These are phyloP conservation scores for Bombus affinis DNA, from an alignment of 1,140 invertebrate species.

Conservation along the genomic window DNA sequence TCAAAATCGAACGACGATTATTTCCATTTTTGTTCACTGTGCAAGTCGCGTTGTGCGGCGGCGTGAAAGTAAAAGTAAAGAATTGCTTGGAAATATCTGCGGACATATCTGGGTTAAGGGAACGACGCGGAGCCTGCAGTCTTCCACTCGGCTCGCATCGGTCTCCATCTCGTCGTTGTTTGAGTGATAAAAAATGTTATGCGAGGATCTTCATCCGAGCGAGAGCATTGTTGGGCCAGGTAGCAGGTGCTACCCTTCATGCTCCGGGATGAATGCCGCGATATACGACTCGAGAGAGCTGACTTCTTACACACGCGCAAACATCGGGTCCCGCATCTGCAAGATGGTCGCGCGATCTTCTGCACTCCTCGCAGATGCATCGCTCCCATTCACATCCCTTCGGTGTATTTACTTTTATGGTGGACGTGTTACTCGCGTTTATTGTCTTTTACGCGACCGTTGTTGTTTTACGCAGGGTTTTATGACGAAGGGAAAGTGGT, in stretches of 20 bases:
- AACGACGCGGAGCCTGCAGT: not conserved
- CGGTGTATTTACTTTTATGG: no score
- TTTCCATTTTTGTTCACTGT: no score
- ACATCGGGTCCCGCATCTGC: conserved; percentile 63
- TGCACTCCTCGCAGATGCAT: conserved; percentile 55
- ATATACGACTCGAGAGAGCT: conserved; percentile 31
- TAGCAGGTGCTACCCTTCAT: conserved; percentile 64
- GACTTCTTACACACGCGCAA: conserved; percentile 55
- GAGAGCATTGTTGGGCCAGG: conserved; percentile 55
- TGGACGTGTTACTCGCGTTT: not conserved
- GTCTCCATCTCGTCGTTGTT: not conserved
- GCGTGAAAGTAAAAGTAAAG: conserved; percentile 46
- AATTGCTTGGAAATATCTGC: conserved; percentile 41
- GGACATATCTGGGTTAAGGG: conserved; percentile 47
- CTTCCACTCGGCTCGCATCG: not conserved
- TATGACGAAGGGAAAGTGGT: no score
- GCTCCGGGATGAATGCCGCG: conserved; percentile 55
- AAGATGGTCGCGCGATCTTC: conserved; percentile 57
- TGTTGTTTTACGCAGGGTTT: no score
- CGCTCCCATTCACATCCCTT: conserved; percentile 11
- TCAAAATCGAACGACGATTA: no score
- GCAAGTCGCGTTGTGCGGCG: no score
- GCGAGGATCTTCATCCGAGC: conserved; percentile 52
- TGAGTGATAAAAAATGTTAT: conserved; percentile 31
- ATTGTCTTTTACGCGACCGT: not conserved